phyloP scores from a whole-genome alignment of 2,113 vertebrate species.

The Otus sunia region DNA sequence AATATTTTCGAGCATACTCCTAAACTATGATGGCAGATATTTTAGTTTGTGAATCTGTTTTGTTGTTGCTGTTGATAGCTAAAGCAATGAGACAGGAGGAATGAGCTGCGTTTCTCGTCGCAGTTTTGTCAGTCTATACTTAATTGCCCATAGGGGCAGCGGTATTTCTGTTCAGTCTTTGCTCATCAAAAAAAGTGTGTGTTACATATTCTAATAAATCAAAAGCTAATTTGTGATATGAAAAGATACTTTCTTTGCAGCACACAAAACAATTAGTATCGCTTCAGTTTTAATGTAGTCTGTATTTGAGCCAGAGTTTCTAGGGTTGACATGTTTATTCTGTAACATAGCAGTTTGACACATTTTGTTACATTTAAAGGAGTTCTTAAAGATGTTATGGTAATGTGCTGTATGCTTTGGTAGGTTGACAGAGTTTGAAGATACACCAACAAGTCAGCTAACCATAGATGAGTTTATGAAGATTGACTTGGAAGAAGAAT shows the following conservation, averaged over 20 bases:
- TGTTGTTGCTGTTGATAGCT: neutral
- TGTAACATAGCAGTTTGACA: neutral
- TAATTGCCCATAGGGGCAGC: neutral
- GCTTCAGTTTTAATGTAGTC: neutral
- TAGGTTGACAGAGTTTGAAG: conserved; percentile 93
- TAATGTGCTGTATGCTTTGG: conserved; percentile 3
- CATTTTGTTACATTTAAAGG: neutral
- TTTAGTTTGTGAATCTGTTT: neutral
- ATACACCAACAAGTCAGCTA: conserved; percentile 94
- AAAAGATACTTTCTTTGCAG: conserved; percentile 12
- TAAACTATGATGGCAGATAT: neutral
- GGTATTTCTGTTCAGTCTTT: neutral
- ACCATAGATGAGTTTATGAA: conserved; percentile 97
- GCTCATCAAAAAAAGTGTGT: neutral
- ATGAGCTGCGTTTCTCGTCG: neutral
- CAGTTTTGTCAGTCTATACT: neutral
- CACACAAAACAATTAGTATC: conserved; percentile 9
- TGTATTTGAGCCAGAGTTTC: neutral
- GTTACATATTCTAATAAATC: neutral
- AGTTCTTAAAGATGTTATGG: neutral
- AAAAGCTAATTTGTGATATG: neutral
- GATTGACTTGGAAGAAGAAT: conserved; percentile 90
- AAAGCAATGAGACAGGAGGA: neutral
- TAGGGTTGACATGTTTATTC: neutral
- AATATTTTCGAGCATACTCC: neutral